Percentiles rank a stretch among this genome's conserved stretches.
Conservation (phyloP, 2,888 invertebrate species). For the Pollenia amentaria region DNA sequence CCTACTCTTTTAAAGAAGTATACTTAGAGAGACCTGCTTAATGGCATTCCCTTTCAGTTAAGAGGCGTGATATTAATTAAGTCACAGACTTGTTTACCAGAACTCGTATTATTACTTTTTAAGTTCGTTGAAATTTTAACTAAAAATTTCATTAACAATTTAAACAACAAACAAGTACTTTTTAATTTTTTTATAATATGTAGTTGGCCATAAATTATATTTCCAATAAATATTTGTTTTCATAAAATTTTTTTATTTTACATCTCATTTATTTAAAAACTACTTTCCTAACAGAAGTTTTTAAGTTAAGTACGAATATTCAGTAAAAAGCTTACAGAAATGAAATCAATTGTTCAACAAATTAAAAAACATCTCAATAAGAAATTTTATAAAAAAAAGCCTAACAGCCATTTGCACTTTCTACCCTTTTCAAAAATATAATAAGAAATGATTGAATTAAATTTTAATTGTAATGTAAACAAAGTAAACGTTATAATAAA, state of each 20-base stretch:
- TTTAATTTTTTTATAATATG: background rate
- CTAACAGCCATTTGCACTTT: slow-evolving; percentile 39
- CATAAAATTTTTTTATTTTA: too few relatives aligned
- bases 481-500: slow-evolving; percentile 4
- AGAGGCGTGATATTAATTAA: too few relatives aligned
- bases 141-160: background rate
- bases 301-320: background rate
- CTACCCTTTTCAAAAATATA: slow-evolving; percentile 10
- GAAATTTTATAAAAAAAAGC: background rate
- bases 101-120: too few relatives aligned
- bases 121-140: background rate
- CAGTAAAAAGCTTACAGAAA: slow-evolving; percentile 3
- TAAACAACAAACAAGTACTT: background rate
- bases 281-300: slow-evolving; percentile 1
- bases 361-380: background rate
- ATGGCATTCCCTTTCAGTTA: too few relatives aligned
- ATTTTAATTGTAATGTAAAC: slow-evolving; percentile 4
- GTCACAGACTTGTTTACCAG: too few relatives aligned
- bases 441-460: background rate
- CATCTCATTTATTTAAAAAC: background rate
- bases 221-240: background rate
- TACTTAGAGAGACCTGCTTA: too few relatives aligned
- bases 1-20: too few relatives aligned
- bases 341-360: background rate
- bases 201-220: slow-evolving; percentile 2